phyloP scores from a whole-genome alignment of 2,888 invertebrate genomes.

The Cheilosia vulpina region DNA sequence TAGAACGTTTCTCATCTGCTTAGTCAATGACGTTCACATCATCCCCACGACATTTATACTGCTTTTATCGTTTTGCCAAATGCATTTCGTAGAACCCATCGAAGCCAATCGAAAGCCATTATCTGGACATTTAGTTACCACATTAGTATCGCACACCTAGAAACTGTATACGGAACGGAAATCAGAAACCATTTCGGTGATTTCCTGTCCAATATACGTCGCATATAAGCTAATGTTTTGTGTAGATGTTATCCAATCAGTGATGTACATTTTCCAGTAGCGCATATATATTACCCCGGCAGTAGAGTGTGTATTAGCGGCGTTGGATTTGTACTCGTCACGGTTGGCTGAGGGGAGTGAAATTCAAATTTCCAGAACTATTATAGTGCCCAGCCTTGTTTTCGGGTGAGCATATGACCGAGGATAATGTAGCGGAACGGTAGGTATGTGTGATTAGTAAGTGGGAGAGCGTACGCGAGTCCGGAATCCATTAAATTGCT shows the following conservation, averaged over 20 bases:
- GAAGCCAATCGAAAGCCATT: slow-evolving; percentile 65
- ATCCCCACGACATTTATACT: neutral
- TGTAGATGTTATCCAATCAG: neutral
- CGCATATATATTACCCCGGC: neutral
- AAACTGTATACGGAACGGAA: slow-evolving; percentile 45
- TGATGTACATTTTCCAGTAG: neutral
- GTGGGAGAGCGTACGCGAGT: slow-evolving; percentile 16
- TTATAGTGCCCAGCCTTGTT: slow-evolving; percentile 53
- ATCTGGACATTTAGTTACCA: slow-evolving; percentile 47
- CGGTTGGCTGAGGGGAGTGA: slow-evolving; percentile 25
- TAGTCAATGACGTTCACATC: neutral
- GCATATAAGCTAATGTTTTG: slow-evolving; percentile 20
- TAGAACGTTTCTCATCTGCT: neutral
- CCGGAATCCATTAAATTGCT: slow-evolving; percentile 34
- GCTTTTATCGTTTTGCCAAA: neutral
- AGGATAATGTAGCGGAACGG: slow-evolving; percentile 32
- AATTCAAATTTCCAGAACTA: slow-evolving; percentile 44
- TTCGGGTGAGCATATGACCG: neutral
- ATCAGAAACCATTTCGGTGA: slow-evolving; percentile 55
- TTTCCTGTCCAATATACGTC: slow-evolving; percentile 57
- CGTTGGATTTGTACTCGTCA: slow-evolving; percentile 27
- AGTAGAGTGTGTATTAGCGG: slow-evolving; percentile 3
- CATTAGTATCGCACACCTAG: slow-evolving; percentile 56
- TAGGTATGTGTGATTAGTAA: slow-evolving; percentile 24
- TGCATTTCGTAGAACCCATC: slow-evolving; percentile 37